phyloP scores from a whole-genome alignment of 2,113 vertebrate species.

The Melanotaenia duboulayi region DNA sequence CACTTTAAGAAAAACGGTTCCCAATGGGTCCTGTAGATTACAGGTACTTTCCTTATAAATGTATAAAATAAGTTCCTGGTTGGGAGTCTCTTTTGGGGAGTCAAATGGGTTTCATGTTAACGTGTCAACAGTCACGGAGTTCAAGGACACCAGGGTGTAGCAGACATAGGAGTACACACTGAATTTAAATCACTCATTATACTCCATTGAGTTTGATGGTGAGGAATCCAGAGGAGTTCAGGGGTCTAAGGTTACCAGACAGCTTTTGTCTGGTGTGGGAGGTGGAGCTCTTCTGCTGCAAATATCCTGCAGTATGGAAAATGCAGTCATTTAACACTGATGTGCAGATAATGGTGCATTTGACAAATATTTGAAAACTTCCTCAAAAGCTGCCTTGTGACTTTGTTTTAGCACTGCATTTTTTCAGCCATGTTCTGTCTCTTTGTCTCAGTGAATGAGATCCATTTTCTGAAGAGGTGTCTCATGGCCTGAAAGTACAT shows the following conservation, averaged over 20 bases:
- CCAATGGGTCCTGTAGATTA: background rate
- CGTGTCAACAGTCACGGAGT: constrained; percentile 1
- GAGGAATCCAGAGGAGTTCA: constrained; percentile 59
- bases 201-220: constrained; percentile 47
- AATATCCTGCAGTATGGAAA: constrained; percentile 42
- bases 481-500: constrained; percentile 28
- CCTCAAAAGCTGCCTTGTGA: background rate
- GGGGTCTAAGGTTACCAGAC: constrained; percentile 76
- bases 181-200: constrained; percentile 72
- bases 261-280: constrained; percentile 74
- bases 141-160: constrained; percentile 23
- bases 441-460: constrained; percentile 15
- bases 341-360: constrained; percentile 13
- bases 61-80: background rate
- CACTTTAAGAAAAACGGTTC: constrained; percentile 3
- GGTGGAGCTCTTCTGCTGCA: constrained; percentile 39
- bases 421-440: background rate
- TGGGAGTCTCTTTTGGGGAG: constrained; percentile 14
- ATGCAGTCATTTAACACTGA: constrained; percentile 35
- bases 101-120: constrained; percentile 12
- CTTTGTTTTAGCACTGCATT: background rate
- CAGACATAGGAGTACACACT: constrained; percentile 36
- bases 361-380: background rate
- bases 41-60: background rate
- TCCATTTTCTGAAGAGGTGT: constrained; percentile 39